A percentile compares a stretch with the other conserved stretches of the same genome.
Conservation (phyloP, 1,140 invertebrate species). For the Penaeus vannamei region DNA sequence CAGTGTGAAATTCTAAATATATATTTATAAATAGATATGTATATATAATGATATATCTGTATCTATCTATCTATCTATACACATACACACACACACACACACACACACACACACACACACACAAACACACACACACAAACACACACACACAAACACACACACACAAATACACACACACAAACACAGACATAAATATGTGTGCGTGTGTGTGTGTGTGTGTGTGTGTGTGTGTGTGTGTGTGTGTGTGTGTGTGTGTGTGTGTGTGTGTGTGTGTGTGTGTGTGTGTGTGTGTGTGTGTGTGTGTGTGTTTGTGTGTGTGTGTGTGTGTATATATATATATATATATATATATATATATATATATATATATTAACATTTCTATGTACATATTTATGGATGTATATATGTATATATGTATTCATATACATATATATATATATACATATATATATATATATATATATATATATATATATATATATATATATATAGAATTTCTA, state of each 20-base stretch:
- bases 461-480: constrained; percentile 6
- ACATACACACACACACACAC: not conserved
- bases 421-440: not conserved
- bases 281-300: not conserved
- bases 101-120: too few species aligned
- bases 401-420: constrained; percentile 26
- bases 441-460: constrained; percentile 3
- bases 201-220: not conserved
- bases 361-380: not conserved
- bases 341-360: not conserved
- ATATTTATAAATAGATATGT: not conserved
- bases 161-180: not conserved
- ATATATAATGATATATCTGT: not conserved
- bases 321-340: not conserved
- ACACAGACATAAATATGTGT: constrained; percentile 23
- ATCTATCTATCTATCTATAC: not conserved
- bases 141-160: too few species aligned
- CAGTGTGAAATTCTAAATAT: too few species aligned
- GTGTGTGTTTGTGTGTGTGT: not conserved
- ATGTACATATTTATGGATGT: constrained; percentile 10
- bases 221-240: too few species aligned
- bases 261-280: not conserved
- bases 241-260: not conserved
- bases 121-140: too few species aligned
- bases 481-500: not conserved